Percentiles rank a stretch among this genome's conserved stretches.
phyloP scores from a whole-genome alignment of 2,888 invertebrate genomes.

The Atherix ibis region DNA sequence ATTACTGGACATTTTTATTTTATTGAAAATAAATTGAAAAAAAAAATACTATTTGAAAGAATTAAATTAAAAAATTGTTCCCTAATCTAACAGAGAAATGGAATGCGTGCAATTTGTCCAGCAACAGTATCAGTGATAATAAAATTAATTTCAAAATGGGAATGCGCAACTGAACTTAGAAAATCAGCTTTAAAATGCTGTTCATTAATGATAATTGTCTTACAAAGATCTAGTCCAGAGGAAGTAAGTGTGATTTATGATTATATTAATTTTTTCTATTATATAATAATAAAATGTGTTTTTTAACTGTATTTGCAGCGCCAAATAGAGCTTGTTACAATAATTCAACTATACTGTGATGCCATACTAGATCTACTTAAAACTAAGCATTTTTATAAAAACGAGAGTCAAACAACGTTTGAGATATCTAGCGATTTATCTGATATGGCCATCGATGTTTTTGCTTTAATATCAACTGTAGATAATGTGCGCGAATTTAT shows the following conservation, averaged over 20 bases:
- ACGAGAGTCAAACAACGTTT: conserved; percentile 16
- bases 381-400: conserved; percentile 22
- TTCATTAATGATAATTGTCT: conserved; percentile 38
- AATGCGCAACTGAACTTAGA: conserved; percentile 29
- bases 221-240: conserved; percentile 39
- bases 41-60: no score
- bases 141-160: conserved; percentile 34
- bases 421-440: conserved; percentile 20
- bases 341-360: conserved; percentile 32
- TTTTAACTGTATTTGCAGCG: conserved; percentile 27
- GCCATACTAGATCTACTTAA: conserved; percentile 25
- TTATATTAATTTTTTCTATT: no score
- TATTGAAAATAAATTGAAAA: no score
- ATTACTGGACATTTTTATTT: no score
- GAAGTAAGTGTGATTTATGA: conserved; percentile 34
- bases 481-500: conserved; percentile 26
- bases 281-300: conserved; percentile 1
- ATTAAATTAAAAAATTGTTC: no score
- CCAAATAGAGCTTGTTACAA: conserved; percentile 39
- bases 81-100: conserved; percentile 44
- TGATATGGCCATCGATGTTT: conserved; percentile 23
- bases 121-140: conserved; percentile 42
- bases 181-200: conserved; percentile 37
- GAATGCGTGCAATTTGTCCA: conserved; percentile 42
- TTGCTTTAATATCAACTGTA: conserved; percentile 26